Evolutionary conservation across 2,797 vertebrate genomes (phyloP), one percentile per base, ranked within the genome.

Genomic region (Micrastur ruficollis): DNA sequence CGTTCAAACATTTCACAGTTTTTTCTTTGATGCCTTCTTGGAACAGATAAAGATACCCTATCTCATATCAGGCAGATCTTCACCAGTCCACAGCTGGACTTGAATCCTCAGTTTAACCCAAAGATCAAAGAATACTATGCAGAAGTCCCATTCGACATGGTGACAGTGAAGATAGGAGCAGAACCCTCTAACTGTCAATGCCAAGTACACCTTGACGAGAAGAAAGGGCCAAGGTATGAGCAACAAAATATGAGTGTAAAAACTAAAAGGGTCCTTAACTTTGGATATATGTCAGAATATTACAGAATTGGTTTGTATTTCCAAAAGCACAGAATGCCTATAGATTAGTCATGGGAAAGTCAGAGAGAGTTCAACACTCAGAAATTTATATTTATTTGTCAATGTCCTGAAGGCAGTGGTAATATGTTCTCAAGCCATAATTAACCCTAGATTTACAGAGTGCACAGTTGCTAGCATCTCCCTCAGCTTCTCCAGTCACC

Each of bases 111-210:
- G 52, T 99, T 99, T 98, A 98, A 98, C 75, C 98, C 99, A 14
- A 81, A 97, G 94, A 98, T 99, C 93, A 99, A 98, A 97, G 98
- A 99, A 89, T 99, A 99, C 96, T 98, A 97, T 6, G 97, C 98
- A 14, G 99, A 99, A 96, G 99, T 99, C 31, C 98, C 99, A 55
- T 99, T 99, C 26, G 99, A 99, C 95, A 98, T 98, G 38, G 97
- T 99, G 81, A 99, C 95, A 15, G 97, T 99, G 81, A 98, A 98
- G 59, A 98, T 99, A 88, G 97, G 98, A 38, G 99, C 99, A 1
- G 98, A 99, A 91, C 98, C 99, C 8, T 82, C 98, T 40, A 98
- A 98, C 56, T 95, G 98, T 13, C 98, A 94, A 34, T 99, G 99
- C 93, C 96, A 92, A 17, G 98, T 98, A 73, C 98, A 98, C 86